phyloP scores from a whole-genome alignment of 2,113 vertebrate genomes.

The Lagopus leucura region DNA sequence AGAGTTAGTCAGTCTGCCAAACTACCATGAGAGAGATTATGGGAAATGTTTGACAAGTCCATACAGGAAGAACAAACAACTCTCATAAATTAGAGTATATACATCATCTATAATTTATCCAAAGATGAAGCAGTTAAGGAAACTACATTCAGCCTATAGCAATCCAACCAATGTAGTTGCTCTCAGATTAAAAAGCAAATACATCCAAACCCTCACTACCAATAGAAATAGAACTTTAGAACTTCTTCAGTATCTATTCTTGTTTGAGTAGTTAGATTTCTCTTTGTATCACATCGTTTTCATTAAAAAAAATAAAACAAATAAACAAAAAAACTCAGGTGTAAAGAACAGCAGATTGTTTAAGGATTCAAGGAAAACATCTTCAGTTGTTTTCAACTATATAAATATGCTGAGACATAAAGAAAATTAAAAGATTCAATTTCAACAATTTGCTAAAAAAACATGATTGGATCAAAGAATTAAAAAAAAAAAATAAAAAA shows the following conservation, averaged over 20 bases:
- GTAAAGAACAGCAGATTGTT: background rate
- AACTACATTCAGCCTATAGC: accelerated
- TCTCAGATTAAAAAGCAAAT: background rate
- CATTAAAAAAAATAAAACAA: background rate
- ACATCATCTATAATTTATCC: background rate
- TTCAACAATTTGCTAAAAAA: background rate
- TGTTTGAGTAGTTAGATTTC: background rate
- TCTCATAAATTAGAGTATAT: background rate
- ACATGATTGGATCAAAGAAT: accelerated
- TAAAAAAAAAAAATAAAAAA: background rate
- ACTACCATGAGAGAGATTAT: background rate
- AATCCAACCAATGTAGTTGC: background rate
- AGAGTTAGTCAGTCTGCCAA: background rate
- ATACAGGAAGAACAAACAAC: background rate
- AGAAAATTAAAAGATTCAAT: background rate
- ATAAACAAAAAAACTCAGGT: background rate
- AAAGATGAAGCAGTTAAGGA: background rate
- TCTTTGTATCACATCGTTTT: background rate
- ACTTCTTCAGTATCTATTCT: background rate
- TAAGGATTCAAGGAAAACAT: background rate
- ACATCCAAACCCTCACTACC: background rate
- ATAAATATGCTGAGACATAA: background rate
- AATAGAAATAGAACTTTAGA: background rate
- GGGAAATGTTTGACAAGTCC: background rate
- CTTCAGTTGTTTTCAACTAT: background rate